Conservation (phyloP, 1,140 invertebrate genomes). For the Callitettix versicolor region DNA sequence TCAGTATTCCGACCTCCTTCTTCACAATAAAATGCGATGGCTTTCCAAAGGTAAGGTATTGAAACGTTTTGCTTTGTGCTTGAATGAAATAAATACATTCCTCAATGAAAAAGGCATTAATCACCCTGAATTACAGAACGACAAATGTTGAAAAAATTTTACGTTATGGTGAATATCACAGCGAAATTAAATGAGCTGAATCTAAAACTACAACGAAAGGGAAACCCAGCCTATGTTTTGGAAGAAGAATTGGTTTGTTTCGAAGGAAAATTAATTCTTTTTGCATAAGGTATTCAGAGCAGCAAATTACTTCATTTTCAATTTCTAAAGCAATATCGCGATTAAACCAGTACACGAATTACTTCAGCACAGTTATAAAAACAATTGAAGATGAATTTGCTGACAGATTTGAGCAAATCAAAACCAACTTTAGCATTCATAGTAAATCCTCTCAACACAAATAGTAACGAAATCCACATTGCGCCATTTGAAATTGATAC, state of each 20-base stretch:
- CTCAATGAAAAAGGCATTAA: slow-evolving; percentile 27
- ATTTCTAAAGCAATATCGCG: slow-evolving; percentile 35
- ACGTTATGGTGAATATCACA: slow-evolving; percentile 28
- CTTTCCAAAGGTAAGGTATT: slow-evolving; percentile 25
- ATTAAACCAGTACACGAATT: slow-evolving; percentile 31
- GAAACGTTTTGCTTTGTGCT: slow-evolving; percentile 24
- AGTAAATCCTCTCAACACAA: slow-evolving; percentile 27
- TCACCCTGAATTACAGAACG: slow-evolving; percentile 26
- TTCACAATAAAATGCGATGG: slow-evolving; percentile 26
- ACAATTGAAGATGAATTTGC: slow-evolving; percentile 27
- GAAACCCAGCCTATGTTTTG: slow-evolving; percentile 23
- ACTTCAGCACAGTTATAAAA: slow-evolving; percentile 26
- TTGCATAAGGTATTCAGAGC: slow-evolving; percentile 13
- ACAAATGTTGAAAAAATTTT: slow-evolving; percentile 29
- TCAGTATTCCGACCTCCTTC: slow-evolving; percentile 26
- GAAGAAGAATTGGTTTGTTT: slow-evolving; percentile 16
- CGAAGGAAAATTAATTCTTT: slow-evolving; percentile 15
- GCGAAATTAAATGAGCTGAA: slow-evolving; percentile 29
- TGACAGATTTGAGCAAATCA: slow-evolving; percentile 27
- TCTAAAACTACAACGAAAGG: slow-evolving; percentile 28
- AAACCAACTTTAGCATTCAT: slow-evolving; percentile 27
- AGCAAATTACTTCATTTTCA: slow-evolving; percentile 9
- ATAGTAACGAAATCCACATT: slow-evolving; percentile 23
- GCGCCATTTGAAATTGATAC: slow-evolving; percentile 25
- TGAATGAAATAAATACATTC: slow-evolving; percentile 27